Base-by-base conservation (phyloP, 1,140 invertebrate genomes). In the Fopius arisanus region DNA sequence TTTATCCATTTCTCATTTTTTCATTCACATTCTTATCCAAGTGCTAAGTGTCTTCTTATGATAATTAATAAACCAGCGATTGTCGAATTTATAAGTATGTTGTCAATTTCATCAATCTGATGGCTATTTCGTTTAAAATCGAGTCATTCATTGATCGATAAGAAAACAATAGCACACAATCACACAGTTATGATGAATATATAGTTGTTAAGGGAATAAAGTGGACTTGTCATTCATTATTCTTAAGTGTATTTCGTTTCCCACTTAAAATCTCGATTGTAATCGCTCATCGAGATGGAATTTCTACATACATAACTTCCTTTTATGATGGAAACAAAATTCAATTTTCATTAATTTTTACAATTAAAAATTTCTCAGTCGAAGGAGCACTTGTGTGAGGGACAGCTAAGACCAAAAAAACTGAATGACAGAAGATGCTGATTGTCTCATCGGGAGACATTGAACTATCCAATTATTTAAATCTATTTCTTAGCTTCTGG, bases 241-340 rank as follows among this genome's bases (percentile, higher is more conserved):
- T 26, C n/a, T 70, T 75, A 75, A 75, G 73, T 75, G 73, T 75
- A 75, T 70, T 75, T 70, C 40, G 68, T 75, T 75, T 75, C 73
- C 73, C 68, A 68, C 67, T 29, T 74, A 16, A 40, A 37, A 23
- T 23, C 23, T 28, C 54, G 21, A 62, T 3, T 9, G 9, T 9
- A 28, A 28, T 26, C 21, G 10, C 21, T 43, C 63, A 51, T n/a
- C 48, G 26, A n/a, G 63, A 23, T 43, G 19, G 3, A 28, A 43
- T 41, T 65, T 26, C 31, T 37, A 23, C n/a, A 23, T 37, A 40
- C 28, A 41, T 72, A 48, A 31, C 19, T 48, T 14, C 12, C 9
- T 16, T 63, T 23, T 65, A 14, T 21, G 12, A 37, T 14, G 28
- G 29, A 65, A 33, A 33, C 6, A 65, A 65, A 65, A 14, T 59